These are phyloP conservation scores for Ctenicera cuprea DNA, from an alignment of 2,888 invertebrate species.

Conservation along the genomic window DNA sequence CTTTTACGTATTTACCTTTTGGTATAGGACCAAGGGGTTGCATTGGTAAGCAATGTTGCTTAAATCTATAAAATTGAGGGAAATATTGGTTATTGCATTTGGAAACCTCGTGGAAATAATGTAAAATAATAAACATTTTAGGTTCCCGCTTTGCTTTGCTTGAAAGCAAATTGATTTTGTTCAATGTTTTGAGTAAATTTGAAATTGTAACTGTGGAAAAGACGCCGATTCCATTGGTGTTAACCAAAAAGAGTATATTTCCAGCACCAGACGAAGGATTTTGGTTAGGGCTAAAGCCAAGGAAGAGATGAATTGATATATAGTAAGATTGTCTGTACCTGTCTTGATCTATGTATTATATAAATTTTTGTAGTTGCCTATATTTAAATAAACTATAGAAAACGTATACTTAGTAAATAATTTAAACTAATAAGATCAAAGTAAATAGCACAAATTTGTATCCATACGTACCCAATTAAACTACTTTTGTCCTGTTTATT, in stretches of 20 bases:
- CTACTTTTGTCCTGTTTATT: too few species aligned
- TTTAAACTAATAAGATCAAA: too few species aligned
- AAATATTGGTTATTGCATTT: too few species aligned
- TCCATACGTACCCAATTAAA: too few species aligned
- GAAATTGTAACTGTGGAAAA: constrained; percentile 58
- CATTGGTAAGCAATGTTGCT: constrained; percentile 60
- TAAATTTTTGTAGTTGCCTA: too few species aligned
- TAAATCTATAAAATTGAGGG: too few species aligned
- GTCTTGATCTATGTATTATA: too few species aligned
- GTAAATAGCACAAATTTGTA: too few species aligned
- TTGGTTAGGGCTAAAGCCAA: constrained; percentile 59
- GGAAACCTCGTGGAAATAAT: too few species aligned
- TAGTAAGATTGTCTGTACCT: background rate
- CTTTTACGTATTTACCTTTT: constrained; percentile 74
- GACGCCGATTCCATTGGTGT: constrained; percentile 59
- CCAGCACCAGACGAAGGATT: constrained; percentile 58
- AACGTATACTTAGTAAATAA: too few species aligned
- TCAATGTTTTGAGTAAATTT: constrained; percentile 56
- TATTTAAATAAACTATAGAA: too few species aligned
- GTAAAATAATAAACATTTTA: too few species aligned
- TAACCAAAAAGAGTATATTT: constrained; percentile 53
- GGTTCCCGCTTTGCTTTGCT: constrained; percentile 61
- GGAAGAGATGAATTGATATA: background rate
- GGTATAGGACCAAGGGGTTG: constrained; percentile 70
- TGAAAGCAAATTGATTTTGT: constrained; percentile 59